A percentile compares a stretch with the other conserved stretches of the same genome.
Conservation (phyloP, 2,113 vertebrate species). For the Takifugu bimaculatus region DNA sequence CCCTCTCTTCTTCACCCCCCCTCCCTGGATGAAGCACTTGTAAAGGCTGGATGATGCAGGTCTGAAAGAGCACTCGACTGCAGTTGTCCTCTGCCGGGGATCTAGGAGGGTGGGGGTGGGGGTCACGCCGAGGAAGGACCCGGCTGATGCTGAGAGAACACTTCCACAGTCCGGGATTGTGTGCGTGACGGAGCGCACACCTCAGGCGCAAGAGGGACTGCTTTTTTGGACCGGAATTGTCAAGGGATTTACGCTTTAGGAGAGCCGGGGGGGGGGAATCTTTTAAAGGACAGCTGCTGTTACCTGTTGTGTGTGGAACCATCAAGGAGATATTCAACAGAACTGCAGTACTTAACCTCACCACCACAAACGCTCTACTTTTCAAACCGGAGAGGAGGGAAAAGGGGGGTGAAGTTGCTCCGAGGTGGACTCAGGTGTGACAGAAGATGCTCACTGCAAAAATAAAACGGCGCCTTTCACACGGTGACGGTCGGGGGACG, state of each 20-base stretch:
- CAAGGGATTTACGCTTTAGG: conserved; percentile 36
- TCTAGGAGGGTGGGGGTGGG: neutral
- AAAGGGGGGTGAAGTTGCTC: conserved; percentile 9
- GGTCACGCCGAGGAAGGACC: neutral
- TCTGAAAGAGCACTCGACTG: conserved; percentile 37
- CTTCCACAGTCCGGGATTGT: conserved; percentile 30
- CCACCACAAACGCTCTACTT: neutral
- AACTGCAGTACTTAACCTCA: conserved; percentile 24
- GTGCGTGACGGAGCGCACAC: conserved; percentile 23
- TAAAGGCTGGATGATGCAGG: conserved; percentile 40
- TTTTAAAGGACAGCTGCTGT: conserved; percentile 32
- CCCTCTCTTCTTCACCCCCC: conserved; percentile 16
- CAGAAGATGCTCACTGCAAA: conserved; percentile 55
- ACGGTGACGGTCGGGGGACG: conserved; percentile 32
- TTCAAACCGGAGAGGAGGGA: no score
- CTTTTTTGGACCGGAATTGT: conserved; percentile 42
- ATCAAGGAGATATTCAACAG: conserved; percentile 19
- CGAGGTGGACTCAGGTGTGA: conserved; percentile 27
- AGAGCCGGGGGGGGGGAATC: conserved; percentile 30
- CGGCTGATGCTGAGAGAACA: neutral
- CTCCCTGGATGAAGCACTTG: conserved; percentile 30
- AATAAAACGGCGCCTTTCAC: conserved; percentile 48
- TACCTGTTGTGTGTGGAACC: conserved; percentile 44
- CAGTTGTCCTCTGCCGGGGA: conserved; percentile 42
- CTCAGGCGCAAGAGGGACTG: conserved; percentile 39